phyloP scores from a whole-genome alignment of 1,140 invertebrate species.

The Dufourea novaeangliae region DNA sequence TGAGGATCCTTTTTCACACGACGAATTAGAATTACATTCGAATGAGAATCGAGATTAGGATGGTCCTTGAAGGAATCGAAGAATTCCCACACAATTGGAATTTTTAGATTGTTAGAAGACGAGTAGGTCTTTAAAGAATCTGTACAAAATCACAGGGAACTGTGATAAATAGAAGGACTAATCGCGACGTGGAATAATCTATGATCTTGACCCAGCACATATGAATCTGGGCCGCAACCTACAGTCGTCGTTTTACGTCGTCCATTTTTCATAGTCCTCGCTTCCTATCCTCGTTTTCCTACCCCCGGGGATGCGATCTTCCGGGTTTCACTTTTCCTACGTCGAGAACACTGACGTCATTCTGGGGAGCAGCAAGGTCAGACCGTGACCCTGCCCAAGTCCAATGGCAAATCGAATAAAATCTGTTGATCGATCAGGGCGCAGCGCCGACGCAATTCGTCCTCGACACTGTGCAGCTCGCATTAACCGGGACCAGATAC shows the following conservation, averaged over 20 bases:
- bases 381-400: slow-evolving; percentile 57
- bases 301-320: background rate
- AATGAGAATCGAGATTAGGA: background rate
- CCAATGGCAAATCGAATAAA: slow-evolving; percentile 54
- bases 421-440: slow-evolving; percentile 60
- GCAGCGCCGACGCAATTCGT: slow-evolving; percentile 55
- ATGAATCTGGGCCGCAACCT: slow-evolving; percentile 65
- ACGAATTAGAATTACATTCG: background rate
- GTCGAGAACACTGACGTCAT: slow-evolving; percentile 51
- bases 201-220: slow-evolving; percentile 68
- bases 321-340: background rate
- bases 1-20: no score
- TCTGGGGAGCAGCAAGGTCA: slow-evolving; percentile 48
- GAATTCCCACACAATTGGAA: no score
- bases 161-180: no score
- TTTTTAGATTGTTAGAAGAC: no score
- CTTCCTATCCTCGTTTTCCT: background rate
- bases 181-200: slow-evolving; percentile 57
- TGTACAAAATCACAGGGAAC: no score
- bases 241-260: slow-evolving; percentile 49
- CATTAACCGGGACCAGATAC: slow-evolving; percentile 29
- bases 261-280: slow-evolving; percentile 42
- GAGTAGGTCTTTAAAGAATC: no score
- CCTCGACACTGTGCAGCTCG: slow-evolving; percentile 10
- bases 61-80: background rate